phyloP scores from a whole-genome alignment of 1,140 invertebrate genomes.

The Caenorhabditis tropicalis region DNA sequence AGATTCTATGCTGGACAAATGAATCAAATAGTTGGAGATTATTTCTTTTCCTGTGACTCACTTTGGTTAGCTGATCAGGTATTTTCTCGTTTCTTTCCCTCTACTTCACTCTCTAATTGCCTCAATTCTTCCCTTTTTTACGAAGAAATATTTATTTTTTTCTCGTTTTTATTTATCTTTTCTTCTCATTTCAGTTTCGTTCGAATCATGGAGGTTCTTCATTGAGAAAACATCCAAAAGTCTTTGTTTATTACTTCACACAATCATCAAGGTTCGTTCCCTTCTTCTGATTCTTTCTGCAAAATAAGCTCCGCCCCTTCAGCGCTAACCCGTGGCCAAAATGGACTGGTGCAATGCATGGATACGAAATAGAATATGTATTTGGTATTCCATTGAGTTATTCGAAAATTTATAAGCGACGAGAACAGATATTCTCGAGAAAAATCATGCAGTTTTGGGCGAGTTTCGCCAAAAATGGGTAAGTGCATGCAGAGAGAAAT shows the following conservation, averaged over 20 bases:
- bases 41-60: conserved; percentile 70
- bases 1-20: conserved; percentile 68
- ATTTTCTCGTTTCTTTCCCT: not conserved
- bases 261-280: not conserved
- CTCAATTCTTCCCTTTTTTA: conserved; percentile 15
- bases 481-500: not conserved
- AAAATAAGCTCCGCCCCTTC: too few relatives aligned
- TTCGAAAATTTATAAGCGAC: conserved; percentile 43
- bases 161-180: conserved; percentile 53
- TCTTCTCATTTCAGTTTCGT: conserved; percentile 55
- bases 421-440: conserved; percentile 61
- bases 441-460: conserved; percentile 68
- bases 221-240: not conserved
- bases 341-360: conserved; percentile 95
- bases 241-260: conserved; percentile 16
- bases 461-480: conserved; percentile 48
- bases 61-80: conserved; percentile 71
- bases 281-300: too few relatives aligned
- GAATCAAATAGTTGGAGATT: conserved; percentile 71
- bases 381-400: conserved; percentile 71
- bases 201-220: not conserved
- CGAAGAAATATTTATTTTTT: conserved; percentile 69
- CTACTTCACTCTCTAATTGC: conserved; percentile 11
- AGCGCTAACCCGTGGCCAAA: conserved; percentile 84
- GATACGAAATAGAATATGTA: conserved; percentile 76